Percentiles rank a stretch among this genome's conserved stretches.
Conservation (phyloP, 2,888 invertebrate genomes). For the Drosophila ezoana region DNA sequence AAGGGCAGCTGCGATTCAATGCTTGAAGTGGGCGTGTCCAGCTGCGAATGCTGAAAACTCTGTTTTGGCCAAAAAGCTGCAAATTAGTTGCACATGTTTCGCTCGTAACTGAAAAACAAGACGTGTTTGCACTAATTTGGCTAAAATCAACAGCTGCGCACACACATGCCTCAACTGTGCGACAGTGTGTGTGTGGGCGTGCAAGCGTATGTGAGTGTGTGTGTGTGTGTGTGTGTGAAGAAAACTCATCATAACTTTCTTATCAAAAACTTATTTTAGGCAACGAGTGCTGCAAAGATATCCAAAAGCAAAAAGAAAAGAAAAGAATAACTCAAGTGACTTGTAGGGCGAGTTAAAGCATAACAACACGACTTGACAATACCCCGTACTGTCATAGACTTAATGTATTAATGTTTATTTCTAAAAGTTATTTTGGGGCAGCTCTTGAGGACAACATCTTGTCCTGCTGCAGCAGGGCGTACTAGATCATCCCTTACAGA, state of each 20-base stretch:
- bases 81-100: constrained; percentile 80
- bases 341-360: neutral
- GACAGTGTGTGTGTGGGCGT: constrained; percentile 16
- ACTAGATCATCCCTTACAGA: no score
- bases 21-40: constrained; percentile 42
- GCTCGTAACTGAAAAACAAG: constrained; percentile 65
- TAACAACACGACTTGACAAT: neutral
- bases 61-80: constrained; percentile 53
- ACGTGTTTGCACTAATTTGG: constrained; percentile 80
- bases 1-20: neutral
- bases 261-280: constrained; percentile 75
- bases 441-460: no score
- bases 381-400: constrained; percentile 4
- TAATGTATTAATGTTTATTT: no score
- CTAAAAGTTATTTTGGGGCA: no score
- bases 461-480: no score
- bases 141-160: constrained; percentile 78
- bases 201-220: neutral
- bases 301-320: constrained; percentile 29
- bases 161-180: constrained; percentile 48
- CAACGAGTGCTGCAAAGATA: constrained; percentile 61
- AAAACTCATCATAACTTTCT: constrained; percentile 81
- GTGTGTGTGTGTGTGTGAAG: constrained; percentile 36
- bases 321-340: constrained; percentile 27
- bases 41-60: constrained; percentile 31